A percentile compares a stretch with the other conserved stretches of the same genome.
These are phyloP conservation scores for Hartigia nigra DNA, from an alignment of 2,888 invertebrate genomes.

Conservation along the genomic window DNA sequence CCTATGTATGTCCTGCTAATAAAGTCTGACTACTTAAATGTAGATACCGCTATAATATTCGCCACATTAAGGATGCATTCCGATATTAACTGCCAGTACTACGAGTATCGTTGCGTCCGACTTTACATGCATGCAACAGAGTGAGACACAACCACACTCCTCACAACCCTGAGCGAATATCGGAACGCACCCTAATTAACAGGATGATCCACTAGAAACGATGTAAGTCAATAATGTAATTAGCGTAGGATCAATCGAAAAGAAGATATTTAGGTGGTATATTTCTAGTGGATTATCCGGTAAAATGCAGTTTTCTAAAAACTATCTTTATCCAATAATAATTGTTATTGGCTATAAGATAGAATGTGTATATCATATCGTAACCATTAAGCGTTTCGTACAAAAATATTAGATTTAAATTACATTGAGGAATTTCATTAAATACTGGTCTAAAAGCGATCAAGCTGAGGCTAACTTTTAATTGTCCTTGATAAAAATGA, in stretches of 20 bases:
- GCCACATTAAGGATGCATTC: too few species aligned
- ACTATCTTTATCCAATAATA: not conserved
- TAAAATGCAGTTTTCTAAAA: not conserved
- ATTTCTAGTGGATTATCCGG: not conserved
- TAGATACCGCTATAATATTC: not conserved
- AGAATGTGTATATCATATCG: not conserved
- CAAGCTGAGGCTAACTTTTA: not conserved
- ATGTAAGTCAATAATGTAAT: not conserved
- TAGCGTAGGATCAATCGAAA: not conserved
- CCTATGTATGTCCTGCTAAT: not conserved
- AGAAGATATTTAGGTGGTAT: not conserved
- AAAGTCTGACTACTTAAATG: not conserved
- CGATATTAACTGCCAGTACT: too few species aligned
- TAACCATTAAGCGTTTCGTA: not conserved
- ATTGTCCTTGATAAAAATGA: not conserved
- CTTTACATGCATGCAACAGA: too few species aligned
- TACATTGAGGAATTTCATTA: not conserved
- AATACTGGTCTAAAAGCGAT: constrained; percentile 1
- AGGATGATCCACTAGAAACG: not conserved
- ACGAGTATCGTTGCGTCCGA: too few species aligned
- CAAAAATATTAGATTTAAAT: constrained; percentile 1
- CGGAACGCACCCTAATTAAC: too few species aligned
- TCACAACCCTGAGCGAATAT: too few species aligned
- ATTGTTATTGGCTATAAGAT: not conserved
- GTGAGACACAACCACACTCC: too few species aligned